Conservation (phyloP, 2,797 vertebrate genomes). For the Takifugu ocellatus region DNA sequence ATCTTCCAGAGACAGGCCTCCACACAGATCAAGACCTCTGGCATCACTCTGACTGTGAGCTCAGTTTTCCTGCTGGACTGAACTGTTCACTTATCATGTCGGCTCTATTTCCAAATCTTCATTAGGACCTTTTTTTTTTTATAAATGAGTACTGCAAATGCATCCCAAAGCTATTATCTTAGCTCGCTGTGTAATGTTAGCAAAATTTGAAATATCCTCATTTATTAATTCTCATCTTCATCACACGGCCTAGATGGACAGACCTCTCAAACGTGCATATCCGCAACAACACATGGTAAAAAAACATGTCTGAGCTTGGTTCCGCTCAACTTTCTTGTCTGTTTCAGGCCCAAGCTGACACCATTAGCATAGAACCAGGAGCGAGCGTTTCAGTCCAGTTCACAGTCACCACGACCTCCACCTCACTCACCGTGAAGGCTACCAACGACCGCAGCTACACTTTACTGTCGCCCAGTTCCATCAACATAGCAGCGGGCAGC, state of each 20-base stretch:
- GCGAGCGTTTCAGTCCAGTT: conserved; percentile 55
- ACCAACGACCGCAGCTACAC: conserved; percentile 51
- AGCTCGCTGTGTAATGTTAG: no score
- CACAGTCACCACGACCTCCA: conserved; percentile 28
- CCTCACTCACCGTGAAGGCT: conserved; percentile 42
- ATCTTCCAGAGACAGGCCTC: conserved; percentile 67
- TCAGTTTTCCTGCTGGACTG: neutral
- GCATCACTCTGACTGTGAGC: conserved; percentile 63
- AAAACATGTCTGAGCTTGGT: neutral
- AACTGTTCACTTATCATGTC: neutral
- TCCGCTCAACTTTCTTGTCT: neutral
- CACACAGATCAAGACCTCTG: conserved; percentile 57
- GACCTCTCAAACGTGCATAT: neutral
- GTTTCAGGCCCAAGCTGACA: conserved; percentile 40
- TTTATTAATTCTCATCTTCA: no score
- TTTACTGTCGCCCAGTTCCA: conserved; percentile 11
- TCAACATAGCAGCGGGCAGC: conserved; percentile 19
- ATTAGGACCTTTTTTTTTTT: no score
- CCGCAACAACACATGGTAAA: no score
- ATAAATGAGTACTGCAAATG: no score
- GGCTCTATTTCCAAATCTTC: no score
- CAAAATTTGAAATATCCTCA: no score
- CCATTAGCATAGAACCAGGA: conserved; percentile 52
- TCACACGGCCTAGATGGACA: no score
- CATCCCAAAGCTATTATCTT: no score